Evolutionary conservation across 2,797 vertebrate species (phyloP).

Genomic region (Okamejei kenojei): DNA sequence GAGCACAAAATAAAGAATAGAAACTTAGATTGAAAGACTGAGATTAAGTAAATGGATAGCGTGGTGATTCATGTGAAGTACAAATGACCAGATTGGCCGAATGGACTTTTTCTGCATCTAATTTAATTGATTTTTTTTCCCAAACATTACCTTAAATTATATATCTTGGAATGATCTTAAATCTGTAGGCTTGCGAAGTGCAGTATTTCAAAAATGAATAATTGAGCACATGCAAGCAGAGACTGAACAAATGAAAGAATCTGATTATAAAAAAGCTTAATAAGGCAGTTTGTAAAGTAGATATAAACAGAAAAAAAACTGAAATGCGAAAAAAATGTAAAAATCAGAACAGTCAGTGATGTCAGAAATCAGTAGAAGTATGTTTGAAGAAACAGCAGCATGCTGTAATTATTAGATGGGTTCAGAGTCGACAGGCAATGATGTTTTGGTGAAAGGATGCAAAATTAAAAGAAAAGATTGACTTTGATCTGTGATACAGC

Average conservation of each 20-base stretch:
- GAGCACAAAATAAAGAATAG: neutral
- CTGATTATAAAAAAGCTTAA: neutral
- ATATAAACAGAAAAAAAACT: neutral
- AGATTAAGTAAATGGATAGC: neutral
- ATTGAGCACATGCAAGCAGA: neutral
- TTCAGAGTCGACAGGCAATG: neutral
- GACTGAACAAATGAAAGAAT: neutral
- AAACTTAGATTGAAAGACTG: neutral
- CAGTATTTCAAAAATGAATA: neutral
- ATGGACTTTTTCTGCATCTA: neutral
- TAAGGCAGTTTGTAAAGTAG: neutral
- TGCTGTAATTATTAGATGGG: neutral
- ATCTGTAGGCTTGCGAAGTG: neutral
- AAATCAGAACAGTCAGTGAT: neutral
- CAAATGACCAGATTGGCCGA: neutral
- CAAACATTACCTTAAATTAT: neutral
- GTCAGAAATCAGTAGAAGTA: neutral
- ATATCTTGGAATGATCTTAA: neutral
- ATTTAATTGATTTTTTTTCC: neutral
- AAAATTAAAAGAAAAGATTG: conserved; percentile 13
- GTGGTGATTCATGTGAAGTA: neutral
- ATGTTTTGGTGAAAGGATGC: neutral
- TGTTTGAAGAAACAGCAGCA: neutral
- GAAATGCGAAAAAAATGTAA: neutral
- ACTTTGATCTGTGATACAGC: conserved; percentile 21